Base-by-base conservation (phyloP, 2,888 invertebrate species). In the Bugula neritina region DNA sequence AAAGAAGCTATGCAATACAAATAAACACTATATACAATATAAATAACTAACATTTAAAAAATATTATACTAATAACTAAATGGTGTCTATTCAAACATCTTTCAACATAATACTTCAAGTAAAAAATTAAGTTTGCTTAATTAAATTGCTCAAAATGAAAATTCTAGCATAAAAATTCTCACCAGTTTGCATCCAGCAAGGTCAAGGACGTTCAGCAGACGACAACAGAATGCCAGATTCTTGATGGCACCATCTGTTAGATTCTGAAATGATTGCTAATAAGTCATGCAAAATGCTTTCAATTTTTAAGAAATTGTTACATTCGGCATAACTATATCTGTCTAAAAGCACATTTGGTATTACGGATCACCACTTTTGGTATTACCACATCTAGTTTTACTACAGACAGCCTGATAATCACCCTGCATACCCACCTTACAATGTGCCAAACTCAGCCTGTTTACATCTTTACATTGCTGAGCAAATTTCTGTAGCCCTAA, bases 401-500 rank as follows among this genome's bases (percentile, higher is more conserved):
- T n/a, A n/a, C n/a, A n/a, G n/a, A n/a, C n/a, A n/a, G n/a, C n/a
- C n/a, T n/a, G n/a, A n/a, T n/a, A n/a, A n/a, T n/a, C n/a, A n/a
- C n/a, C n/a, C n/a, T n/a, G n/a, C n/a, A n/a, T n/a, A n/a, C 76
- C 35, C 73, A 83, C 83, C 81, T 79, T 77, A 74, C 84, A 84
- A 73, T 83, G 82, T 5, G 84, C 83, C 17, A 84, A 74, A 75
- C 84, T 83, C 31, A 84, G 78, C 25, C 81, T 75, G 74, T 83
- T 81, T 10, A 84, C 77, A 57, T 81, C 80, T 69, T 79, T 78
- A 76, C 82, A 82, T 75, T 83, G 82, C 74, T 84, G 83, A 23
- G 83, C 81, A 78, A 84, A 83, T 76, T 84, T 84, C 77, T 83
- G 82, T 63, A 84, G 75, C 0, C 84, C 84, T 27, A 84, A 76